Base-by-base conservation (phyloP, 2,113 vertebrate genomes). In the Dipodomys ordii region DNA sequence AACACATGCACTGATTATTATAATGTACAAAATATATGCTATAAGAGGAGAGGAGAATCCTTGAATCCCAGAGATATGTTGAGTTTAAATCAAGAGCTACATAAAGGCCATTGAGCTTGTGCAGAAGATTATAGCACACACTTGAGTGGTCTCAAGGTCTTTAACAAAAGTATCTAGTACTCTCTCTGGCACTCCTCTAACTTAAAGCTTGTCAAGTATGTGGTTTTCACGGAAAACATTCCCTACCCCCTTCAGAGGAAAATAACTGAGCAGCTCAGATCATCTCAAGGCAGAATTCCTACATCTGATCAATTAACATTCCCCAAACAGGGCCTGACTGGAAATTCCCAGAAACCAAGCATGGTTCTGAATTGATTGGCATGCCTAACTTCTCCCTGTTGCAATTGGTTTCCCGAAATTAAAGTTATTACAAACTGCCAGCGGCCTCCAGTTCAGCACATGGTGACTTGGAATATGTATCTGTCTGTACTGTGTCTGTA, bases 341-440 rank as follows among this genome's bases (percentile, higher is more conserved):
- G 53, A 86, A 44, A 39, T 88, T 93, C 30, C 79, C 10, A 6
- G 44, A 60, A 13, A 62, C 35, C 18, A 76, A 7, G 28, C 28
- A 46, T 7, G 2, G 22, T 35, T 93, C 60, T 73, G 78, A 79
- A 84, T 49, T 71, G 27, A 94, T 88, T 35, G n/a, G 35, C 19
- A 60, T 62, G 18, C 49, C 71, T 83, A 94, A 92, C 13, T 22
- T 91, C 80, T 71, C 49, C 72, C 32, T 77, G 20, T 22, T 90
- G 20, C 10, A 53, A 77, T 93, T 94, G 84, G 60, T 82, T 96
- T 92, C 69, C 84, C 30, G 19, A 72, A 92, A 85, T 64, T 89
- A 76, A 91, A 94, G 77, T 84, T 89, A 80, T 91, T 86, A 83
- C 28, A 84, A 92, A 89, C 8, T 91, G 32, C 82, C 72, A 92